Conservation (phyloP, 2,113 vertebrate species). For the Etheostoma spectabile region DNA sequence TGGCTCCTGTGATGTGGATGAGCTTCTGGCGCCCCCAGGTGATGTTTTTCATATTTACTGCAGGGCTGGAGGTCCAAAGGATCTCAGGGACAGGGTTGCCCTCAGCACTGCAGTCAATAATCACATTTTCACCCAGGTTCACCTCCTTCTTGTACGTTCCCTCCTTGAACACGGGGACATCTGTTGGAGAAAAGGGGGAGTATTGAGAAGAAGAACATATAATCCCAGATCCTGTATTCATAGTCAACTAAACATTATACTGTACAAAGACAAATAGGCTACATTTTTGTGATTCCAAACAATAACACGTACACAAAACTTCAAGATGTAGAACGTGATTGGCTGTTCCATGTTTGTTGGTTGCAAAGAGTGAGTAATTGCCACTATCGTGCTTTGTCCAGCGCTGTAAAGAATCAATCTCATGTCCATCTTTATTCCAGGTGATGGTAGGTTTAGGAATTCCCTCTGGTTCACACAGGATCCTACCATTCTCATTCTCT, state of each 20-base stretch:
- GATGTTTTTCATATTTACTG: constrained; percentile 11
- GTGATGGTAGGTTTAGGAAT: constrained; percentile 9
- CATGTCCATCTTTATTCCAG: constrained; percentile 51
- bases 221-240: neutral
- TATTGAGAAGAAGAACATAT: neutral
- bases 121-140: constrained; percentile 1
- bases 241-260: neutral
- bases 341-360: constrained; percentile 58
- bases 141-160: accelerated
- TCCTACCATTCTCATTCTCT: constrained; percentile 3
- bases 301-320: constrained; percentile 63
- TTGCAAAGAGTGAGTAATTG: constrained; percentile 41
- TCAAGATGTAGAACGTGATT: constrained; percentile 17
- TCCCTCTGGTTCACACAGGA: constrained; percentile 52
- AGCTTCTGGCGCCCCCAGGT: constrained; percentile 36
- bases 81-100: constrained; percentile 68
- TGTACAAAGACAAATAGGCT: neutral
- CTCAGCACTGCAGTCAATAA: constrained; percentile 62
- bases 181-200: constrained; percentile 43
- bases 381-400: constrained; percentile 52
- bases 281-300: neutral
- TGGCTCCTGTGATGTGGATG: constrained; percentile 61
- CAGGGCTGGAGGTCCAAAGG: neutral
- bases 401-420: accelerated
- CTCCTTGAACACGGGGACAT: constrained; percentile 43